Evolutionary conservation across 2,888 invertebrate genomes (phyloP).

Genomic region (Chymomyza fuscimana): DNA sequence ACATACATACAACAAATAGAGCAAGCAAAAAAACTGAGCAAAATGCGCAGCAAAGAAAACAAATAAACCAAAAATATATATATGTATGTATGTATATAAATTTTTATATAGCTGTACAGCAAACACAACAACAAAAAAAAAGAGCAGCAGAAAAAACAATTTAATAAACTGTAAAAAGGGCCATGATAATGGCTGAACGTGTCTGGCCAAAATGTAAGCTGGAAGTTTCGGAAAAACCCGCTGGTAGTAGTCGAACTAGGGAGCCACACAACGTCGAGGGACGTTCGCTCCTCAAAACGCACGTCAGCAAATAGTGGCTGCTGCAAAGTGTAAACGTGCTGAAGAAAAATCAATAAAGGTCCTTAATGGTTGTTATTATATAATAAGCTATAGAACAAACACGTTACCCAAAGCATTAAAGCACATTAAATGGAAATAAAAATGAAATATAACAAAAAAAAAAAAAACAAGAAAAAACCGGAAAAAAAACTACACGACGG

Average conservation of each 20-base stretch:
- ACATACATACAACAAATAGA: constrained; percentile 29
- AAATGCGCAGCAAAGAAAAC: constrained; percentile 14
- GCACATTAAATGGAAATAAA: constrained; percentile 55
- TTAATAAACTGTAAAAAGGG: constrained; percentile 73
- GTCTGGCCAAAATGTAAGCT: constrained; percentile 46
- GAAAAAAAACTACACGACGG: constrained; percentile 11
- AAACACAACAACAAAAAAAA: constrained; percentile 1
- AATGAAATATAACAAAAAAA: constrained; percentile 10
- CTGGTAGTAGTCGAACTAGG: neutral
- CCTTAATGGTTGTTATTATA: constrained; percentile 71
- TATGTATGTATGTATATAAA: constrained; percentile 4
- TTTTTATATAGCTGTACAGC: neutral
- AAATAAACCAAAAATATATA: constrained; percentile 33
- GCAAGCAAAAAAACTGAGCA: constrained; percentile 26
- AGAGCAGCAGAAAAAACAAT: constrained; percentile 54
- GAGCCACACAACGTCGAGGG: neutral
- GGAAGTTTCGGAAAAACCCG: constrained; percentile 6
- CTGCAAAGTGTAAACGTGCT: constrained; percentile 51
- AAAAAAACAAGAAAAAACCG: constrained; percentile 15
- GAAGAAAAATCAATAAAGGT: constrained; percentile 70
- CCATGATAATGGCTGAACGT: constrained; percentile 66
- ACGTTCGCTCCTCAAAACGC: neutral
- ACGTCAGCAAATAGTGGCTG: constrained; percentile 17
- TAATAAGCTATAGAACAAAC: constrained; percentile 69
- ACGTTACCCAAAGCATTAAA: constrained; percentile 56